Percentiles rank a stretch among this genome's conserved stretches.
Conservation (phyloP, 2,888 invertebrate species). For the Epistrophella euchroma region DNA sequence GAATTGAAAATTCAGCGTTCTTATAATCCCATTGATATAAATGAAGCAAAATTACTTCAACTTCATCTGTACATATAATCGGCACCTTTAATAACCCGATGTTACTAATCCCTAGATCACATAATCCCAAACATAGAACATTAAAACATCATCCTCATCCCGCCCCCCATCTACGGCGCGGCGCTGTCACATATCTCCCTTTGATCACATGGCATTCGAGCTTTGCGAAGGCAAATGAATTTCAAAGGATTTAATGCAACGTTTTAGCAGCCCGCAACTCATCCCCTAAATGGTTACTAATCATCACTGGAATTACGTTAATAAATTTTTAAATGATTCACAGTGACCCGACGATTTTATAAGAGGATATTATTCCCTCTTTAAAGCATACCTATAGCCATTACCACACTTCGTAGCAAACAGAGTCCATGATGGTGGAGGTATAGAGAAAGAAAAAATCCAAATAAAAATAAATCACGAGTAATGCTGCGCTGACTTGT, state of each 20-base stretch:
- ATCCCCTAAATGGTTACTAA: slow-evolving; percentile 53
- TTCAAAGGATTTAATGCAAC: slow-evolving; percentile 27
- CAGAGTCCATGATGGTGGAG: not conserved
- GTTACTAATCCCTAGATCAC: not conserved
- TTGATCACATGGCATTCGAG: not conserved
- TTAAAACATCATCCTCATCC: not conserved
- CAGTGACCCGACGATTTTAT: slow-evolving; percentile 24
- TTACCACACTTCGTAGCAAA: slow-evolving; percentile 17
- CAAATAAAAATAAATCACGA: slow-evolving; percentile 75
- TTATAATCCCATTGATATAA: slow-evolving; percentile 12
- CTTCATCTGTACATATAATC: not conserved
- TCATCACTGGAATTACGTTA: slow-evolving; percentile 56
- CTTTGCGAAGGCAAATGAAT: slow-evolving; percentile 18
- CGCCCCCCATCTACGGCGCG: too few relatives aligned
- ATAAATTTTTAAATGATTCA: slow-evolving; percentile 66
- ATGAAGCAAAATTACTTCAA: not conserved
- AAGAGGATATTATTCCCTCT: slow-evolving; percentile 39
- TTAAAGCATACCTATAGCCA: slow-evolving; percentile 10
- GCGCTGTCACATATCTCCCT: not conserved
- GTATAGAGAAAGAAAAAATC: slow-evolving; percentile 1
- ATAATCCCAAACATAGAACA: not conserved
- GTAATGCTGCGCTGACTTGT: slow-evolving; percentile 73
- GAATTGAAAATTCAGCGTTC: not conserved
- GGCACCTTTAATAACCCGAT: not conserved
- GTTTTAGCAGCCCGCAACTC: slow-evolving; percentile 41